Evolutionary conservation across 2,888 invertebrate species (phyloP), one percentile per base, ranked within the genome.

Genomic region (Yponomeuta evonymella): DNA sequence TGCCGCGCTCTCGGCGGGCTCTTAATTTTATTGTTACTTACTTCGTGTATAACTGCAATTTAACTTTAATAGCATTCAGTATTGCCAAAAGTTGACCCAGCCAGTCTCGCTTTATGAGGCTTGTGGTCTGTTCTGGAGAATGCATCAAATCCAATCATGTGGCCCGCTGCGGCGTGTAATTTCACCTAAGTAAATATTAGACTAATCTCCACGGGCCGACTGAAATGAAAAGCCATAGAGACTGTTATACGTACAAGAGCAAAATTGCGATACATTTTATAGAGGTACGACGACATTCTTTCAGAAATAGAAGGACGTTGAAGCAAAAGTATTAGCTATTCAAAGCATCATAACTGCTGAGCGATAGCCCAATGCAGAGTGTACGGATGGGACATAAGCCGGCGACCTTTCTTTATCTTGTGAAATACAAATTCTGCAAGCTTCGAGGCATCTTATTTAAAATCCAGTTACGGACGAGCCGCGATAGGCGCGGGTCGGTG

Each of bases 341-440:
- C 70, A 70, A 62, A 63, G 15, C 63, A 15, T 86, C 83, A 84
- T 83, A 86, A 87, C 43, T 83, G 87, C 85, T 83, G 79, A 79
- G 81, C 79, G 84, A 83, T 81, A 81, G 81, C 83, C 82, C 83
- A 85, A 85, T 88, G 86, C 84, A n/a, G 36, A 69, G 33, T 86
- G 85, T 81, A 87, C 81, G 86, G 86, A 84, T 83, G 83, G 85
- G 84, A 83, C 83, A 71, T 70, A 84, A 77, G 83, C 84, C 83
- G 89, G 84, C 83, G 90, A 90, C 91, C 91, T 90, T 90, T 89
- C 88, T 90, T 91, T 91, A 92, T 92, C 91, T 88, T 83, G 85
- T 82, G 72, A 70, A 79, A 87, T 83, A 88, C 87, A 88, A 91
- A 91, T 89, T 90, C 90, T 86, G 82, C 83, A 83, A 86, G 86